Evolutionary conservation across 1,140 invertebrate genomes (phyloP).

Genomic region (Hyposmocoma kahamanoa): DNA sequence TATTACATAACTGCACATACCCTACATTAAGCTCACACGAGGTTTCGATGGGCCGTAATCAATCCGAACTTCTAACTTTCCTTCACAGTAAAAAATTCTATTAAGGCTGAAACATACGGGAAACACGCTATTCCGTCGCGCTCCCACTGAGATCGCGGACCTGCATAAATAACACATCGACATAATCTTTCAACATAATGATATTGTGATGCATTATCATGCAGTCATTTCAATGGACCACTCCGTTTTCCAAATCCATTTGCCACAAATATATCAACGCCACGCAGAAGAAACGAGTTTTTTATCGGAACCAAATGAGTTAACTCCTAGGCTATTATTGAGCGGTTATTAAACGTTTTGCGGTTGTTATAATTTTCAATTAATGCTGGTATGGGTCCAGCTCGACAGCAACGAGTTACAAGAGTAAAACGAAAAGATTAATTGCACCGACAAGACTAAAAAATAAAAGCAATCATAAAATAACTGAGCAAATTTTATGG

Average conservation of each 20-base stretch:
- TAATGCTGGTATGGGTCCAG: constrained; percentile 9
- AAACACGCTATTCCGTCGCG: constrained; percentile 23
- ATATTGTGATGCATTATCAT: constrained; percentile 44
- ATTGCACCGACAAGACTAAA: constrained; percentile 24
- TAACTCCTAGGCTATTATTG: not conserved
- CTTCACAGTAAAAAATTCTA: constrained; percentile 23
- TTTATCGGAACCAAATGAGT: not conserved
- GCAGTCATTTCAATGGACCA: constrained; percentile 32
- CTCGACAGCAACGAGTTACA: constrained; percentile 3
- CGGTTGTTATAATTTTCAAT: constrained; percentile 12
- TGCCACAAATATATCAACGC: not conserved
- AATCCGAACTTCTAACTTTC: constrained; percentile 26
- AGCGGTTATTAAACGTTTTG: constrained; percentile 4
- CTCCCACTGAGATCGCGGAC: constrained; percentile 26
- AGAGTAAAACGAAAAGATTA: constrained; percentile 14
- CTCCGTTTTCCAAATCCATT: constrained; percentile 32
- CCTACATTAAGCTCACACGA: constrained; percentile 12
- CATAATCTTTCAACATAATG: constrained; percentile 47
- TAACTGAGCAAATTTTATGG: constrained; percentile 38
- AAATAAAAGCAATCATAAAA: constrained; percentile 36
- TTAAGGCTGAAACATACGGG: constrained; percentile 13
- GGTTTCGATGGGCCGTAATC: constrained; percentile 27
- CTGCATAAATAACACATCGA: constrained; percentile 37
- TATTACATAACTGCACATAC: constrained; percentile 38
- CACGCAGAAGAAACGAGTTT: not conserved